Conservation (phyloP, 1,140 invertebrate species). For the Platyscapa corneri region DNA sequence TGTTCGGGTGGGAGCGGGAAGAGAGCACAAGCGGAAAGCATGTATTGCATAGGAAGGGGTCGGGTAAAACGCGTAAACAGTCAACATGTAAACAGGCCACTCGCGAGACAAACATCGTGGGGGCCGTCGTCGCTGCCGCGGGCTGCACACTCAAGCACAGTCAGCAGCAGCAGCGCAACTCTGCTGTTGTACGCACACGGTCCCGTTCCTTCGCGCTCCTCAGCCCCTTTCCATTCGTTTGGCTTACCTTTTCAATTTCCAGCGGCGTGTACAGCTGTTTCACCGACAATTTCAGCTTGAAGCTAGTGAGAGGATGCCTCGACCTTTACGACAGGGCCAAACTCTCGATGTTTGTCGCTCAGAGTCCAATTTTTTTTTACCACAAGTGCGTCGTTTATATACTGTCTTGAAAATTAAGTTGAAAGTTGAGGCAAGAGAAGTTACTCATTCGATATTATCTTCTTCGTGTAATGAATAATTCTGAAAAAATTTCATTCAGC, state of each 20-base stretch:
- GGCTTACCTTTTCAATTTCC: slow-evolving; percentile 13
- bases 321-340: too few species aligned
- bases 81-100: slow-evolving; percentile 76
- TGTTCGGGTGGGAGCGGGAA: slow-evolving; percentile 35
- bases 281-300: too few species aligned
- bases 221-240: not conserved
- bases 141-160: slow-evolving; percentile 25
- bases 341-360: too few species aligned
- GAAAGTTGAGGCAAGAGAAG: too few species aligned
- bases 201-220: not conserved
- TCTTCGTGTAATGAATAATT: too few species aligned
- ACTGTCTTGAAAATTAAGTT: too few species aligned
- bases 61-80: slow-evolving; percentile 73
- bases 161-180: not conserved
- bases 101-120: slow-evolving; percentile 75
- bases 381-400: too few species aligned
- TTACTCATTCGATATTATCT: too few species aligned
- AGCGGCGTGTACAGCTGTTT: not conserved
- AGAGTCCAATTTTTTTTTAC: too few species aligned
- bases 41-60: slow-evolving; percentile 53
- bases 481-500: too few species aligned
- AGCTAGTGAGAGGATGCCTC: too few species aligned
- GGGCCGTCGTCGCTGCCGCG: slow-evolving; percentile 61
- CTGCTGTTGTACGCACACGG: too few species aligned
- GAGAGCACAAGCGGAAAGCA: slow-evolving; percentile 42